These are phyloP conservation scores for Brachionus rubens DNA, from an alignment of 1,140 invertebrate species.

Conservation along the genomic window DNA sequence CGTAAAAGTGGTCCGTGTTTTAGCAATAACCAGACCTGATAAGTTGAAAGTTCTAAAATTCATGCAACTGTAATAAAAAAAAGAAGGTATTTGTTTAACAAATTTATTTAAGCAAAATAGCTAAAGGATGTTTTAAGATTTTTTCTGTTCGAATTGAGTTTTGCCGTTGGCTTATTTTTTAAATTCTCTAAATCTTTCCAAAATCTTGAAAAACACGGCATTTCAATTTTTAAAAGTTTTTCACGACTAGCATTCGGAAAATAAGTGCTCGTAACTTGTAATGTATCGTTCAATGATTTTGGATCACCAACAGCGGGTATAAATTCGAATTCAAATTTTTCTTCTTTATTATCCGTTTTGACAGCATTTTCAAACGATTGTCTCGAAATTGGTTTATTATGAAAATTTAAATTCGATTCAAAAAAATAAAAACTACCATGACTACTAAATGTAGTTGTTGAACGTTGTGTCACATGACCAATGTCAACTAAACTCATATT, in stretches of 20 bases:
- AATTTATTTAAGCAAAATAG: no score
- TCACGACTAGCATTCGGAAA: not conserved
- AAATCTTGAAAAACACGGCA: slow-evolving; percentile 1
- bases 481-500: not conserved
- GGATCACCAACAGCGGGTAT: no score
- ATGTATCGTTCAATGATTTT: not conserved
- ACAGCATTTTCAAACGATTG: not conserved
- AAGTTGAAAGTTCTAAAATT: no score
- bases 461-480: no score
- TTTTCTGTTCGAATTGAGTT: no score
- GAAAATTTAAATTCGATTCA: slow-evolving; percentile 13
- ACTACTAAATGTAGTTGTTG: slow-evolving; percentile 12
- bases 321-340: no score
- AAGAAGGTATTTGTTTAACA: no score
- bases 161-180: not conserved
- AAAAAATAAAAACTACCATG: slow-evolving; percentile 23
- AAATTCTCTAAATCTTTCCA: not conserved
- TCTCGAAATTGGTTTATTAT: not conserved
- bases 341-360: not conserved
- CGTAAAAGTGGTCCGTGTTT: no score
- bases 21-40: no score
- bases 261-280: not conserved
- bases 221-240: not conserved
- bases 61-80: no score
- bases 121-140: no score